Conservation (phyloP, 35 echinoderm and acorn worm species). For the Holothuria glaberrima region DNA sequence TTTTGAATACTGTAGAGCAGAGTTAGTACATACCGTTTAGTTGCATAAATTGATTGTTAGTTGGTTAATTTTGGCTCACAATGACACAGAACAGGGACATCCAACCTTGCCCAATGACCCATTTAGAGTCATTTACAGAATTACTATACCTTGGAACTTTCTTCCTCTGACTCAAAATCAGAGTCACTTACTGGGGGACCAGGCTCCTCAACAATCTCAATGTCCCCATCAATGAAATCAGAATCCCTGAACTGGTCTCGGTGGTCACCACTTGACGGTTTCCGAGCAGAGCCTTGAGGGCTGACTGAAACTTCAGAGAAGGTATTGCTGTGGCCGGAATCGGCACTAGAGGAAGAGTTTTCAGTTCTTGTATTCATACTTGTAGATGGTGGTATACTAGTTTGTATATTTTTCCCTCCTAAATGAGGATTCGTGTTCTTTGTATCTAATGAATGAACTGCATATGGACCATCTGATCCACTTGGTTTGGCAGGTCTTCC, state of each 20-base stretch:
- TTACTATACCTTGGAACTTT: conserved; percentile 58
- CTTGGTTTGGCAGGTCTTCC: too few relatives aligned
- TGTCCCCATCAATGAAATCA: conserved; percentile 39
- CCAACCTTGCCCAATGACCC: too few relatives aligned
- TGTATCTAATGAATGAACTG: neutral
- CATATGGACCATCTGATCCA: neutral
- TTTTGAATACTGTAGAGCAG: too few relatives aligned
- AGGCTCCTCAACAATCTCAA: conserved; percentile 34
- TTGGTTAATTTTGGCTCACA: too few relatives aligned
- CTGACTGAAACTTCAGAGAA: neutral
- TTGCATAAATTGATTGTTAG: too few relatives aligned
- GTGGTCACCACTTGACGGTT: conserved; percentile 3
- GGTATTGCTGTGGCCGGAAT: conserved; percentile 31
- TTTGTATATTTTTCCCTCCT: conserved; percentile 5
- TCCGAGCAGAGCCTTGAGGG: conserved; percentile 6
- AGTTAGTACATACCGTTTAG: too few relatives aligned
- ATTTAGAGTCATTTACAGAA: neutral
- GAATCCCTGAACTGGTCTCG: conserved; percentile 13
- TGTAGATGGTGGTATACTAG: neutral
- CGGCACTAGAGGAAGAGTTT: conserved; percentile 33
- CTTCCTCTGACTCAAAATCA: conserved; percentile 63
- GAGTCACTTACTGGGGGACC: conserved; percentile 43
- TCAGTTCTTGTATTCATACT: neutral
- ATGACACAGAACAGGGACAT: too few relatives aligned
- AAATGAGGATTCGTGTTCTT: conserved; percentile 22